These are phyloP conservation scores for Trissoscelio sp. DNA, from an alignment of 2,888 invertebrate species.

Conservation along the genomic window DNA sequence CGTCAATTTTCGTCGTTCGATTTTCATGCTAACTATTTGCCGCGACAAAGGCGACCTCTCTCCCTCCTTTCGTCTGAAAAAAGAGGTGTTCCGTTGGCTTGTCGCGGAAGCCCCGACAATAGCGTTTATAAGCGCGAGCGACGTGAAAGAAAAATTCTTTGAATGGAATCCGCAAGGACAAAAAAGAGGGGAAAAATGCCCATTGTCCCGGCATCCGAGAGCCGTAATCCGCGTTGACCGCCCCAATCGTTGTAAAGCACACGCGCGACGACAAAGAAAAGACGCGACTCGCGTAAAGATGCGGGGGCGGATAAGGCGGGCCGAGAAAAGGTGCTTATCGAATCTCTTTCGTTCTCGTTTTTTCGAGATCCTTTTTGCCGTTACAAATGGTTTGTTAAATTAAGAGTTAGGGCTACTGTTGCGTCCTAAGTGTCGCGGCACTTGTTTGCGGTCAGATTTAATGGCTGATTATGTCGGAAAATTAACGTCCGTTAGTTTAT, in stretches of 20 bases:
- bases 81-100: slow-evolving; percentile 4
- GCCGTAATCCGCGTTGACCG: slow-evolving; percentile 57
- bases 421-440: slow-evolving; percentile 16
- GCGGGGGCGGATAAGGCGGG: slow-evolving; percentile 46
- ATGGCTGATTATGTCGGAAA: slow-evolving; percentile 14
- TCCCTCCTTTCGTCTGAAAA: slow-evolving; percentile 13
- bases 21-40: slow-evolving; percentile 52
- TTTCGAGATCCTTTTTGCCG: not conserved
- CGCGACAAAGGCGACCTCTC: slow-evolving; percentile 22
- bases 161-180: slow-evolving; percentile 56
- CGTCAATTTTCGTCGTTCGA: slow-evolving; percentile 54
- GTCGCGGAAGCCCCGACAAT: slow-evolving; percentile 42
- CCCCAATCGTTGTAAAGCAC: slow-evolving; percentile 40
- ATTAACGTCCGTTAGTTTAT: slow-evolving; percentile 2
- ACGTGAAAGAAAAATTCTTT: slow-evolving; percentile 58
- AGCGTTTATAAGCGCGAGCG: slow-evolving; percentile 37
- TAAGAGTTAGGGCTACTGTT: slow-evolving; percentile 46
- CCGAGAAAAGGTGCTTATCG: slow-evolving; percentile 60
- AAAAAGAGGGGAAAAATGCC: slow-evolving; percentile 39
- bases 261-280: slow-evolving; percentile 58
- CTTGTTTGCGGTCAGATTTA: slow-evolving; percentile 26
- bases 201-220: slow-evolving; percentile 56
- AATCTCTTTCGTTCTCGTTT: slow-evolving; percentile 23
- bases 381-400: slow-evolving; percentile 48
- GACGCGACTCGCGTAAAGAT: slow-evolving; percentile 53